phyloP scores from a whole-genome alignment of 2,797 vertebrate genomes.

The Acrossocheilus fasciatus region DNA sequence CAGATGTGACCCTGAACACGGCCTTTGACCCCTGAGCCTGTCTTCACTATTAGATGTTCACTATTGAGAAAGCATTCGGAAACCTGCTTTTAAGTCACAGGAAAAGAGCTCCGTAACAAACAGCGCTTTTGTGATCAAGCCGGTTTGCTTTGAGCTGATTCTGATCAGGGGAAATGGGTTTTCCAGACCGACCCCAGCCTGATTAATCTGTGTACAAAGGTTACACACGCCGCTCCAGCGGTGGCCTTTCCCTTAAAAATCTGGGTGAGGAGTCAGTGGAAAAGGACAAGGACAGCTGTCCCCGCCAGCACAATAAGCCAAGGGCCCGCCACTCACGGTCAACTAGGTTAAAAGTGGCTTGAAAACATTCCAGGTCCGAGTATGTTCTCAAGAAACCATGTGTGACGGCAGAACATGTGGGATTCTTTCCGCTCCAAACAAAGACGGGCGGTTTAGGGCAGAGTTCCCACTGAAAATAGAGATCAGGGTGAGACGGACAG shows the following conservation, averaged over 20 bases:
- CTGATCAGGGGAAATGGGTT: conserved; percentile 33
- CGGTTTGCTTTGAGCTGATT: conserved; percentile 22
- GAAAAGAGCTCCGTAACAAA: background rate
- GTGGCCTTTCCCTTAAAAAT: conserved; percentile 43
- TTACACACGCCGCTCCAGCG: conserved; percentile 5
- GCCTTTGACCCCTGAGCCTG: background rate
- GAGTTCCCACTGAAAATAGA: conserved; percentile 63
- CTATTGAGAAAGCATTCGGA: background rate
- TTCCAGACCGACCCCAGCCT: background rate
- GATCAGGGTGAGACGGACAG: background rate
- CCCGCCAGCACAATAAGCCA: background rate
- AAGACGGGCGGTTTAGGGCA: conserved; percentile 60
- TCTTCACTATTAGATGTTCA: background rate
- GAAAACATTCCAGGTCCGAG: conserved; percentile 61
- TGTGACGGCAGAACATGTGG: conserved; percentile 49
- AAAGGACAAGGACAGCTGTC: conserved; percentile 18
- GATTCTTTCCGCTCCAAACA: conserved; percentile 69
- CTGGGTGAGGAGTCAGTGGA: conserved; percentile 16
- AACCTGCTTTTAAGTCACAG: background rate
- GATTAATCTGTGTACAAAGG: conserved; percentile 28
- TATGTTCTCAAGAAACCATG: conserved; percentile 56
- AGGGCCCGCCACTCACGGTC: conserved; percentile 4
- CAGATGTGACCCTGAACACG: background rate
- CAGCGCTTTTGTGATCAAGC: background rate
- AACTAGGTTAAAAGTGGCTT: conserved; percentile 71